Evolutionary conservation across 2,113 vertebrate genomes (phyloP).

Genomic region (Pitta sordida): DNA sequence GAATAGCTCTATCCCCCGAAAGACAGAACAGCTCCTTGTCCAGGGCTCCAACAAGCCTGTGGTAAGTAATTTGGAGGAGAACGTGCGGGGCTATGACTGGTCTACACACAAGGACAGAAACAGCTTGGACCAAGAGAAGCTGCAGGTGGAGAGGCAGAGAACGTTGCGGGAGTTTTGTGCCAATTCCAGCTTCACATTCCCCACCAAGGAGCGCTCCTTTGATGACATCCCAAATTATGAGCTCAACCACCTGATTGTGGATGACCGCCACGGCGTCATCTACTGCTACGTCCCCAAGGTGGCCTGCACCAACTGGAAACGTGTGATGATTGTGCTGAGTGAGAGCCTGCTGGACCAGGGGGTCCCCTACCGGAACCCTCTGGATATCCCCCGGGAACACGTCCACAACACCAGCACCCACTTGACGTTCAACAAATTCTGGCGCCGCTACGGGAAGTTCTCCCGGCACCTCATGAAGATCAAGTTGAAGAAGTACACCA

Average conservation of each 20-base stretch:
- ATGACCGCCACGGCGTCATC: conserved; percentile 93
- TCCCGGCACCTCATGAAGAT: conserved; percentile 95
- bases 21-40: conserved; percentile 36
- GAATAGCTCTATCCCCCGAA: not conserved
- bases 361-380: conserved; percentile 83
- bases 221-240: conserved; percentile 97
- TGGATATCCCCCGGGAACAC: conserved; percentile 83
- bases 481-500: conserved; percentile 95
- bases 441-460: conserved; percentile 92
- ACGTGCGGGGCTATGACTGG: conserved; percentile 88
- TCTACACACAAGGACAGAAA: conserved; percentile 72
- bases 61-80: conserved; percentile 75
- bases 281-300: conserved; percentile 99
- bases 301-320: conserved; percentile 97
- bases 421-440: conserved; percentile 96
- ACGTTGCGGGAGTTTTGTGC: conserved; percentile 80
- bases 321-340: conserved; percentile 94
- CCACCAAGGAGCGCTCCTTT: conserved; percentile 89
- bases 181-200: conserved; percentile 84
- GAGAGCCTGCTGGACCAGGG: conserved; percentile 87
- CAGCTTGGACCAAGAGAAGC: conserved; percentile 73
- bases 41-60: conserved; percentile 76
- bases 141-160: conserved; percentile 81
- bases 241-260: conserved; percentile 94
- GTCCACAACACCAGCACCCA: conserved; percentile 93